phyloP scores from a whole-genome alignment of 2,797 vertebrate genomes.

The Rhabdomys pumilio region DNA sequence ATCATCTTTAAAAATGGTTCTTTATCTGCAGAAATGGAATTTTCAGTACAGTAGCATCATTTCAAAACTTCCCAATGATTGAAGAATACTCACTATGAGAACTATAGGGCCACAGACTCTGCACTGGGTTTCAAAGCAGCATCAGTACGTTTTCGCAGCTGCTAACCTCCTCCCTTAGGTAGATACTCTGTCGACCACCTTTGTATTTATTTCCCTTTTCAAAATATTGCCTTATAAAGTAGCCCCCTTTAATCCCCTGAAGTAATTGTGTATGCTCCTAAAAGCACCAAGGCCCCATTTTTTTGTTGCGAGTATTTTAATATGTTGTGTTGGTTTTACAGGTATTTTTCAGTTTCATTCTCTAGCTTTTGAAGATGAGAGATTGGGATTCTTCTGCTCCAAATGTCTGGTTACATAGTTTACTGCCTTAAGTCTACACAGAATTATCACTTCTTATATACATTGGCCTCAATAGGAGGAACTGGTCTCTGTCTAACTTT shows the following conservation, averaged over 20 bases:
- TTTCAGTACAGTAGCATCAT: not conserved
- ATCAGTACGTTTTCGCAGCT: not conserved
- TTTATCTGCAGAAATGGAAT: not conserved
- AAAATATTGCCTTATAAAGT: constrained; percentile 43
- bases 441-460: not conserved
- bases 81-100: not conserved
- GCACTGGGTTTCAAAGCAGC: not conserved
- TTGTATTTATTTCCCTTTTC: not conserved
- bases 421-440: not conserved
- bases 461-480: not conserved
- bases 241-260: not conserved
- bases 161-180: not conserved
- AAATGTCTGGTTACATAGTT: not conserved
- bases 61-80: not conserved
- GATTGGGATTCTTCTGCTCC: not conserved
- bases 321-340: not conserved
- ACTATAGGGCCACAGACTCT: not conserved
- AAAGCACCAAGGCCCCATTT: not conserved
- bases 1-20: constrained; percentile 30
- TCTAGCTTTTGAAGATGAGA: not conserved
- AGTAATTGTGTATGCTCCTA: not conserved
- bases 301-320: not conserved
- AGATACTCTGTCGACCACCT: not conserved
- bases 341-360: constrained; percentile 24
- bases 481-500: not conserved